phyloP scores from a whole-genome alignment of 2,888 invertebrate species.

The Psylliodes chrysocephalus region DNA sequence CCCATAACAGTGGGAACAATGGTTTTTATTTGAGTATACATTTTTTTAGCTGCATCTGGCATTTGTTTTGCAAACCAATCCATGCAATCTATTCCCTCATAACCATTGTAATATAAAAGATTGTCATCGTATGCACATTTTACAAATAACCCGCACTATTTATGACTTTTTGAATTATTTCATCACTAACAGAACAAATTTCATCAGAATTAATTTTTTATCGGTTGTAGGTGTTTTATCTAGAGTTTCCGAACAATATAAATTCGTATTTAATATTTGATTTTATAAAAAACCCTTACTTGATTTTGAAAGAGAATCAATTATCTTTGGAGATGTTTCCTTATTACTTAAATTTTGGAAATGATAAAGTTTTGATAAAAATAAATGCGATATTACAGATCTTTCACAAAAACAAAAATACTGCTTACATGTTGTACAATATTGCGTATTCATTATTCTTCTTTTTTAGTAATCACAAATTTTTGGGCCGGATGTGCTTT shows the following conservation, averaged over 20 bases:
- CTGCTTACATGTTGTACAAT: not conserved
- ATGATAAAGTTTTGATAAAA: too few species aligned
- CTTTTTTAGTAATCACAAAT: not conserved
- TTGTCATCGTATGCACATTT: conserved; percentile 47
- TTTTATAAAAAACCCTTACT: too few species aligned
- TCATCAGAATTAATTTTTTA: not conserved
- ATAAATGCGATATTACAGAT: not conserved
- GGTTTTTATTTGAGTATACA: conserved; percentile 35
- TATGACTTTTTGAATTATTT: not conserved
- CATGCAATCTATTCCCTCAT: conserved; percentile 43
- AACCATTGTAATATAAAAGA: conserved; percentile 39
- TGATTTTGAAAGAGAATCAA: too few species aligned
- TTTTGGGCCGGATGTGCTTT: not conserved
- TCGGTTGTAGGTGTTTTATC: not conserved
- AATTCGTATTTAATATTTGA: not conserved
- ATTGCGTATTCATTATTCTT: not conserved
- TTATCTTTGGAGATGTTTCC: too few species aligned
- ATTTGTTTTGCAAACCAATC: conserved; percentile 45
- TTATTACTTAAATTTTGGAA: too few species aligned
- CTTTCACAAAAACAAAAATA: not conserved
- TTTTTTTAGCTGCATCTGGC: conserved; percentile 30
- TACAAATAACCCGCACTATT: conserved; percentile 46
- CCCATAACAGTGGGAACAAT: conserved; percentile 34
- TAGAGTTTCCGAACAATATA: not conserved
- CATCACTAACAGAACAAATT: not conserved